Percentiles rank a stretch among this genome's conserved stretches.
Evolutionary conservation across 1,140 invertebrate species (phyloP).

Genomic region (Rhyacophila brunnea): DNA sequence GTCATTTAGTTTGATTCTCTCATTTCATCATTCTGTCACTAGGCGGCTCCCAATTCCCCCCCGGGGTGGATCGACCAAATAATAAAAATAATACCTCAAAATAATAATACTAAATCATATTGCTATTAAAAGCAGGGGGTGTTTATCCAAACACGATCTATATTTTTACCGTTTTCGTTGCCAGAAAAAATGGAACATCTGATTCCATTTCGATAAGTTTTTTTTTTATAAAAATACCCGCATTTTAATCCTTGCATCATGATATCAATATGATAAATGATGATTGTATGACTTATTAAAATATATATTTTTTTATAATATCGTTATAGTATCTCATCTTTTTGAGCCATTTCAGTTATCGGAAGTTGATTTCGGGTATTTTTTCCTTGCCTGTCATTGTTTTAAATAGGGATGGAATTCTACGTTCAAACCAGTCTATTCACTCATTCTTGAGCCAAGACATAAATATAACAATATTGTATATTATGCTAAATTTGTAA

Average conservation of each 20-base stretch:
- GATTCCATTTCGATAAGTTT: slow-evolving; percentile 7
- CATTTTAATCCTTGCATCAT: slow-evolving; percentile 6
- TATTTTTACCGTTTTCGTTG: slow-evolving; percentile 7
- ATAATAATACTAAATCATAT: slow-evolving; percentile 11
- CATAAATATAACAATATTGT: too few relatives aligned
- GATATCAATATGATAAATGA: slow-evolving; percentile 11
- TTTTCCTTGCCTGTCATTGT: too few relatives aligned
- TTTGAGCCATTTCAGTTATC: too few relatives aligned
- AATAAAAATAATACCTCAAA: neutral
- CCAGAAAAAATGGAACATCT: slow-evolving; percentile 10
- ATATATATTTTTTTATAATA: too few relatives aligned
- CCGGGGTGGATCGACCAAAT: slow-evolving; percentile 12
- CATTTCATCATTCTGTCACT: slow-evolving; percentile 34
- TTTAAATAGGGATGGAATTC: too few relatives aligned
- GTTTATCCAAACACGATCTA: slow-evolving; percentile 26
- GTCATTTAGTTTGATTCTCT: slow-evolving; percentile 17
- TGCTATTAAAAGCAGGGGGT: slow-evolving; percentile 4
- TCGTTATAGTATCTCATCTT: too few relatives aligned
- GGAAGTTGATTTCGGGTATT: too few relatives aligned
- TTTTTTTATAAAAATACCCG: slow-evolving; percentile 9
- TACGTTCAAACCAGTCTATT: too few relatives aligned
- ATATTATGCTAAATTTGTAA: too few relatives aligned
- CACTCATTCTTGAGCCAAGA: too few relatives aligned
- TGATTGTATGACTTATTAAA: slow-evolving; percentile 1
- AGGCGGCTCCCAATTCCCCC: slow-evolving; percentile 7